Conservation (phyloP, 1,140 invertebrate genomes). For the Leptonema lineaticorne region DNA sequence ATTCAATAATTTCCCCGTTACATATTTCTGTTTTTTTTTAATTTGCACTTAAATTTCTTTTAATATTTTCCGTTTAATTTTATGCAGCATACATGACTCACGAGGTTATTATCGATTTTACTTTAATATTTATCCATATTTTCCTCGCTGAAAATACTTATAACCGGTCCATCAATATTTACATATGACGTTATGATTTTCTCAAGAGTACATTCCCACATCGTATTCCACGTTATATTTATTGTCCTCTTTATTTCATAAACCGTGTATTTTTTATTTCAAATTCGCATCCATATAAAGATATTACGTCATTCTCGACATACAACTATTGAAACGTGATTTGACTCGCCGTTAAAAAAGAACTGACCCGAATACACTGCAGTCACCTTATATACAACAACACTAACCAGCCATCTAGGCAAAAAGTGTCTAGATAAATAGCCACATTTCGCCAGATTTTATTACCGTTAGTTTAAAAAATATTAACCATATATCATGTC, state of each 20-base stretch:
- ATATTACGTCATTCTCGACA: neutral
- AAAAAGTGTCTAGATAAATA: constrained; percentile 2
- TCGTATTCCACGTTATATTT: neutral
- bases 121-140: neutral
- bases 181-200: neutral
- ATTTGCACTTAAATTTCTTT: too few relatives aligned
- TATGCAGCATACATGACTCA: too few relatives aligned
- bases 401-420: too few relatives aligned
- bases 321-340: neutral
- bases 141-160: neutral
- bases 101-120: too few relatives aligned
- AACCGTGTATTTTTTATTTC: neutral
- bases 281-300: neutral
- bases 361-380: constrained; percentile 2
- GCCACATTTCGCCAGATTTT: neutral
- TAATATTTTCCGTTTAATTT: too few relatives aligned
- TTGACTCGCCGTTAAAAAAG: neutral
- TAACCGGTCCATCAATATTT: neutral
- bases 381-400: too few relatives aligned
- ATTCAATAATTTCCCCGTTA: too few relatives aligned
- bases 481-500: neutral
- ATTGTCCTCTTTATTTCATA: neutral
- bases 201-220: neutral
- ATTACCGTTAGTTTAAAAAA: neutral
- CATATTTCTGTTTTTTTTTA: too few relatives aligned